Evolutionary conservation across 2,113 vertebrate genomes (phyloP), one percentile per base, ranked within the genome.

Genomic region (Diphyllodes magnificus): DNA sequence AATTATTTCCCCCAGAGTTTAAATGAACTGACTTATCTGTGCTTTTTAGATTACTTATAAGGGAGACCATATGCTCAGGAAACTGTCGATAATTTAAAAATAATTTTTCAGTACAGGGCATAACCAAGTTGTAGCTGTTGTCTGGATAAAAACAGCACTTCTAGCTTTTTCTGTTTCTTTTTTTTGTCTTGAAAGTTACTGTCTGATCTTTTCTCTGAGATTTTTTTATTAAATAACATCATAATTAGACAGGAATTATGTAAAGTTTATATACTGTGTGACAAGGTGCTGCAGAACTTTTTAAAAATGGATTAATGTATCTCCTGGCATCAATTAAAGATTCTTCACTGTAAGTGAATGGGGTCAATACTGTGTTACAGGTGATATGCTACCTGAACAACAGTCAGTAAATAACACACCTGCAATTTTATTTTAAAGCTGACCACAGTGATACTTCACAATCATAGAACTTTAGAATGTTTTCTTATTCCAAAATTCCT

Each of bases 11-110:
- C 5, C 10, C 40, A 59, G 66, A 70, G 17, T 92, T 96, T 94
- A 95, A 97, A 93, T 90, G 45, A 63, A 96, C 65, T 61, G 88
- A 54, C 69, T 92, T 94, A 93, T 71, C 56, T 94, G 39, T 96
- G 40, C 45, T 92, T 97, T 97, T 90, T 57, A 90, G 56, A 66
- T 92, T 80, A 70, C 31, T 86, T 93, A 90, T 84, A 54, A 89
- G 94, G 80, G 65, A 94, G 84, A 75, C 35, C 49, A 51, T 90
- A 30, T 91, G 82, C 13, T 90, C 19, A 33, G 17, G 39, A 51
- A 93, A 90, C 31, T 35, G 10, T 83, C 92, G 37, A 78, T 95
- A 90, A 88, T 87, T 91, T 88, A 27, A 79, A 94, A 89, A 82
- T 24, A 81, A 13, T 68, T 93, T 72, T 80, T 77, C 16, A 75